Base-by-base conservation (phyloP, 2,797 vertebrate genomes). In the Atherinosoma microstoma region DNA sequence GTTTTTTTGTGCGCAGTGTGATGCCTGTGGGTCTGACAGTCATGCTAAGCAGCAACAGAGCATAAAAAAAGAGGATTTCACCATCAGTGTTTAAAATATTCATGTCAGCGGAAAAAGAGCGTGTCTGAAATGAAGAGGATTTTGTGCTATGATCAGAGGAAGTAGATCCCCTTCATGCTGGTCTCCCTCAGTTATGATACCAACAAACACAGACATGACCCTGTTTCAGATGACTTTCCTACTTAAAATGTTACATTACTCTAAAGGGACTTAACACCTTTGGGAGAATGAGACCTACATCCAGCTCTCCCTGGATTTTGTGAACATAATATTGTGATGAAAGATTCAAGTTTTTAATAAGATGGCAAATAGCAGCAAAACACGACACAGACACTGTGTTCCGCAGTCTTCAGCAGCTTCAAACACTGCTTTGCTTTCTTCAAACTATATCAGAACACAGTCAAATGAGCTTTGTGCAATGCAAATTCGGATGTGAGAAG, bases 41-140 rank as follows among this genome's bases (percentile, higher is more conserved):
- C 77, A 84, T 75, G 70, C 80, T 76, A 85, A 86, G 82, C 75
- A 81, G 76, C 63, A 83, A 56, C 78, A 63, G 75, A 70, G 76
- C 71, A 64, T 84, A 66, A 76, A 77, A 83, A 75, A 80, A 78
- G 81, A 87, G 79, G 74, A 85, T 88, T 93, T 88, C 80, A 64
- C 72, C 87, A 82, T 82, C 74, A 51, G 61, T 54, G 56, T 87
- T 88, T 93, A 78, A 91, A 93, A 90, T 91, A 92, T 93, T 92
- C 67, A 92, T 93, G 83, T 84, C 72, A 86, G 83, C 70, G 78
- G 84, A 88, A 82, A 76, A 82, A 76, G 74, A 80, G 83, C 49
- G 0, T 20, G 18, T 65, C 80, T 82, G 80, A 79, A 85, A 86
- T 72, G 78, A 76, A 67, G 72, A 83, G 77, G 78, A 81, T 84